Conservation (phyloP, 2,113 vertebrate genomes). For the Carassius gibelio region DNA sequence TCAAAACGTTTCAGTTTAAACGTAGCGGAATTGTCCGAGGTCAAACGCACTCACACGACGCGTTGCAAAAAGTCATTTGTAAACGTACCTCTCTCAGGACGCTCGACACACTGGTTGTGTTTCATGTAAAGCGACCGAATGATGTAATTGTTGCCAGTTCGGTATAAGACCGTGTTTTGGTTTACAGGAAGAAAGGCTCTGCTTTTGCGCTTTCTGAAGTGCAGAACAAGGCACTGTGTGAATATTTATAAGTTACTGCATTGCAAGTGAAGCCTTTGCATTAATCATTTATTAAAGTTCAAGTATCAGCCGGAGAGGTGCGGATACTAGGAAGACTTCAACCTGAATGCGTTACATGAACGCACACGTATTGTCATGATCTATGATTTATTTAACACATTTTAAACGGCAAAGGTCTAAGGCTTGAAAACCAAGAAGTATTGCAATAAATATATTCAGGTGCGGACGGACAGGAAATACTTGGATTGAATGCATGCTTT, state of each 20-base stretch:
- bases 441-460: not conserved
- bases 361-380: not conserved
- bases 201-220: not conserved
- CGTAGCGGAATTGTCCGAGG: not conserved
- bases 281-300: constrained; percentile 34
- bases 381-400: not conserved
- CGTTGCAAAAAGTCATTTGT: not conserved
- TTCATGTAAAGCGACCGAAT: not conserved
- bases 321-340: constrained; percentile 5
- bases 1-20: constrained; percentile 24
- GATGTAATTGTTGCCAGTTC: not conserved
- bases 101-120: not conserved
- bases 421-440: not conserved
- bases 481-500: not conserved
- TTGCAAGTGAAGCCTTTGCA: constrained; percentile 12
- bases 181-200: constrained; percentile 32
- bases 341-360: not conserved
- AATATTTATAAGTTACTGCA: constrained; percentile 33
- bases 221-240: not conserved
- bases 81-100: constrained; percentile 39
- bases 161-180: not conserved
- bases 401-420: not conserved
- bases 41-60: not conserved
- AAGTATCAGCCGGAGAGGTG: constrained; percentile 15
- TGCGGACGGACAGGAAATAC: not conserved